Percentiles rank a stretch among this genome's conserved stretches.
Evolutionary conservation across 2,797 vertebrate species (phyloP).

Genomic region (Prionace glauca): DNA sequence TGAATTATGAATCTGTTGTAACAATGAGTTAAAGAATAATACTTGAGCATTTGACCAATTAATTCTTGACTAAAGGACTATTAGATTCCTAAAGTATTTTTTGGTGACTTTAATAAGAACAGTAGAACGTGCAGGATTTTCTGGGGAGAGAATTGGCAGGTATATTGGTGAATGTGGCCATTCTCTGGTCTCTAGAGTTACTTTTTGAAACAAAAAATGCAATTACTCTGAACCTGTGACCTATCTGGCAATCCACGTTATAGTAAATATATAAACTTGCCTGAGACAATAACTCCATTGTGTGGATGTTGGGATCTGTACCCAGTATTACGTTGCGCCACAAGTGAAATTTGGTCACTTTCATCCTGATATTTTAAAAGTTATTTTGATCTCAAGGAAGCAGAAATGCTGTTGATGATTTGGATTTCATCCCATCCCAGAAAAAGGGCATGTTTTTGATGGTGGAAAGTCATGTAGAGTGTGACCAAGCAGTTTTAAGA

Average conservation of each 20-base stretch:
- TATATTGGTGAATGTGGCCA: not conserved
- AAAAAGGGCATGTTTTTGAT: not conserved
- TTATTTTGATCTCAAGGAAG: not conserved
- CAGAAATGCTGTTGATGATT: not conserved
- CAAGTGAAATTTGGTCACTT: not conserved
- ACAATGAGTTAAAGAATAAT: not conserved
- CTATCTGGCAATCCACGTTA: not conserved
- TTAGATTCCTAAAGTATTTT: not conserved
- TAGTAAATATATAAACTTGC: not conserved
- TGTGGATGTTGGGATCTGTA: constrained; percentile 4
- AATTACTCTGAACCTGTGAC: constrained; percentile 28
- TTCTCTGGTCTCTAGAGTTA: not conserved
- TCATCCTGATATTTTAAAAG: not conserved
- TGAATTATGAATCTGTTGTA: not conserved
- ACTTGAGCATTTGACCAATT: not conserved
- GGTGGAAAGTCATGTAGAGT: not conserved
- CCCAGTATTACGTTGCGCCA: not conserved
- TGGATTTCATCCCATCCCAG: not conserved
- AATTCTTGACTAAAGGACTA: constrained; percentile 9
- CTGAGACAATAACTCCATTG: not conserved
- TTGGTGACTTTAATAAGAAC: constrained; percentile 12
- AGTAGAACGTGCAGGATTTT: not conserved
- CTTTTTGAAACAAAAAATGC: not conserved
- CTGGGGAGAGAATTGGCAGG: not conserved
- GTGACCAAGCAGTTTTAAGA: not conserved